phyloP scores from a whole-genome alignment of 2,888 invertebrate species.

The Epistrophella euchroma region DNA sequence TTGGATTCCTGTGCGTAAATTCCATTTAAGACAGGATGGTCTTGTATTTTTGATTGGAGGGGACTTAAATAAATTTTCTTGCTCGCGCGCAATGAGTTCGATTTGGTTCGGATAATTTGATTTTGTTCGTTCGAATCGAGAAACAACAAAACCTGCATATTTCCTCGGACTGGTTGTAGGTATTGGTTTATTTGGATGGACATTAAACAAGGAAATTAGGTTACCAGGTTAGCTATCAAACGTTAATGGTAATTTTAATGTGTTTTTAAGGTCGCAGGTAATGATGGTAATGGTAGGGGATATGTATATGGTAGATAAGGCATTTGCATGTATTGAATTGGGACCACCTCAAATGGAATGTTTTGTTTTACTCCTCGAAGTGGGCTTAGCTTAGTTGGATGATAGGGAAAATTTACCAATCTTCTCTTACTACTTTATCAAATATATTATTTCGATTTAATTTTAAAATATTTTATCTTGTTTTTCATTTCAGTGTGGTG shows the following conservation, averaged over 20 bases:
- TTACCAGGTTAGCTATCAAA: constrained; percentile 44
- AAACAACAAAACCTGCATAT: constrained; percentile 1
- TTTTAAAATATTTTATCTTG: background rate
- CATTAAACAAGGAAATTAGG: constrained; percentile 37
- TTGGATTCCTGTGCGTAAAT: constrained; percentile 43
- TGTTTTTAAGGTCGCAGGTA: constrained; percentile 8
- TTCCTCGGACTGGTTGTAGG: background rate
- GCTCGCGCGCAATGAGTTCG: constrained; percentile 11
- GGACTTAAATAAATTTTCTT: constrained; percentile 32
- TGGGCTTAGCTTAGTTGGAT: too few species aligned
- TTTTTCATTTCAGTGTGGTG: constrained; percentile 85
- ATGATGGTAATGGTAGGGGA: background rate
- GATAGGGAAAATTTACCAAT: too few species aligned
- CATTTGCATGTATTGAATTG: too few species aligned
- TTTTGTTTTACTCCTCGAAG: too few species aligned
- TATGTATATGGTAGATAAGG: background rate
- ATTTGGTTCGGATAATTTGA: background rate
- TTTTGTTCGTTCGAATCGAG: constrained; percentile 19
- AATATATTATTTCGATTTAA: background rate
- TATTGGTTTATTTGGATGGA: constrained; percentile 18
- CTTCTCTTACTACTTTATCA: too few species aligned
- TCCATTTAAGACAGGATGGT: constrained; percentile 33
- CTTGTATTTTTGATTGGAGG: constrained; percentile 25
- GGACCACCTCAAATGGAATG: too few species aligned
- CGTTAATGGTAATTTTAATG: constrained; percentile 19